Percentiles rank a stretch among this genome's conserved stretches.
These are phyloP conservation scores for Cephus rjabovi DNA, from an alignment of 2,888 invertebrate genomes.

Conservation along the genomic window DNA sequence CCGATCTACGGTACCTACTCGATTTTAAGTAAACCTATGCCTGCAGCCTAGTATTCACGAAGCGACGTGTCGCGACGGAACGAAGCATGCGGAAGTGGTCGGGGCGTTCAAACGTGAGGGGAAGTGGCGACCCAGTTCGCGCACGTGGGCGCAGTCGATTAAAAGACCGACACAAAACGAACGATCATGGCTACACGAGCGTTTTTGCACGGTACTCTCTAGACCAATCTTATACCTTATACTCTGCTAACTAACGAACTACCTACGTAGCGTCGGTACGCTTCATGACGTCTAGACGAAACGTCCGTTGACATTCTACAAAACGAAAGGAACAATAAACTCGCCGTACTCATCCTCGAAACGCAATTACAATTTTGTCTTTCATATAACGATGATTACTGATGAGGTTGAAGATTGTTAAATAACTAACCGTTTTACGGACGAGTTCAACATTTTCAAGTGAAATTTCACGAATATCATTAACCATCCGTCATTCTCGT, in stretches of 20 bases:
- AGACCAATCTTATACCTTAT: neutral
- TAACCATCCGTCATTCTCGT: neutral
- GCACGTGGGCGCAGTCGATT: constrained; percentile 14
- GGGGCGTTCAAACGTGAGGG: constrained; percentile 39
- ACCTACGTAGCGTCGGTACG: neutral
- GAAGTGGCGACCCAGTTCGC: constrained; percentile 49
- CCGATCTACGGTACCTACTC: neutral
- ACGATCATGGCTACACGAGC: neutral
- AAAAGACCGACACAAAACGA: constrained; percentile 6
- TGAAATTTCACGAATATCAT: neutral
- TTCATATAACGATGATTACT: neutral
- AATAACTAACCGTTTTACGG: neutral
- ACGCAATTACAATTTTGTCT: neutral
- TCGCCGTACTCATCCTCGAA: neutral
- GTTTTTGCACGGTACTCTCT: neutral
- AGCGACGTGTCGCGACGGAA: constrained; percentile 1
- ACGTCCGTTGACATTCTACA: neutral
- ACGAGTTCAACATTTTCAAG: neutral
- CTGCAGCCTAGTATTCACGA: neutral
- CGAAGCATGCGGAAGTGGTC: constrained; percentile 44
- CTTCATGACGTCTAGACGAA: neutral
- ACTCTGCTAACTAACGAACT: neutral
- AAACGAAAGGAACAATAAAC: neutral
- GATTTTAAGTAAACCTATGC: neutral
- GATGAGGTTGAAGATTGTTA: neutral